These are phyloP conservation scores for Ptychadena robeensis DNA, from an alignment of 2,797 vertebrate genomes.

Conservation along the genomic window DNA sequence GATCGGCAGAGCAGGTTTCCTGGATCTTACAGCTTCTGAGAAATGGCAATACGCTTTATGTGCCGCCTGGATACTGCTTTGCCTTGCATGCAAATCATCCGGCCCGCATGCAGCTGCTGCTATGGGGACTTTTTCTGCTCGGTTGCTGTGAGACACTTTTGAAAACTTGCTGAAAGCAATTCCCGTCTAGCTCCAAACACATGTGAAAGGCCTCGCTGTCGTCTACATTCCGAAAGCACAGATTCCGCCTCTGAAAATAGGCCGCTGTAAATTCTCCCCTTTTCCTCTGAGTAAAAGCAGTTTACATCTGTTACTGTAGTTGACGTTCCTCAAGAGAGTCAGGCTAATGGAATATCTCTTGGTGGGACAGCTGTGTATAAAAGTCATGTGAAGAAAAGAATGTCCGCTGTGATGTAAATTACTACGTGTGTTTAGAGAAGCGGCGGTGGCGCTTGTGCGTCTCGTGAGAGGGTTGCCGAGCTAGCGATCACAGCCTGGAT, in stretches of 20 bases:
- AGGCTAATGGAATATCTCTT: neutral
- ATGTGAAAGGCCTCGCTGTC: neutral
- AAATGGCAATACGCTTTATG: conserved; percentile 56
- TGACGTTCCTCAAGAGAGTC: neutral
- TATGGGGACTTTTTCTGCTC: neutral
- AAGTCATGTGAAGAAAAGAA: neutral
- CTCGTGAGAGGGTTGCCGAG: neutral
- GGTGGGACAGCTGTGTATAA: neutral
- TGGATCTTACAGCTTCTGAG: conserved; percentile 58
- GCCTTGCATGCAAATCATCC: conserved; percentile 55
- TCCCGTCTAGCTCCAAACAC: conserved; percentile 21
- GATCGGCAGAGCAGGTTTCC: conserved; percentile 58
- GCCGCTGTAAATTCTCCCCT: neutral
- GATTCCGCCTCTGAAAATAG: neutral
- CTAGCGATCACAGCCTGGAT: neutral
- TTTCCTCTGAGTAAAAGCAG: neutral
- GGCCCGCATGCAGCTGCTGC: conserved; percentile 32
- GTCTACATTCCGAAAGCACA: neutral
- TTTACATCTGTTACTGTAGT: conserved; percentile 4
- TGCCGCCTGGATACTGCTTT: conserved; percentile 50
- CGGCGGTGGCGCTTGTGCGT: neutral
- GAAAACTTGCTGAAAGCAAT: conserved; percentile 6
- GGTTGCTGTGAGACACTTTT: conserved; percentile 28
- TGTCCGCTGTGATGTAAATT: neutral
- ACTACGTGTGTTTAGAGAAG: neutral